Percentiles rank a stretch among this genome's conserved stretches.
These are phyloP conservation scores for Tapirus indicus DNA, from an alignment of 2,797 vertebrate genomes.

Conservation along the genomic window DNA sequence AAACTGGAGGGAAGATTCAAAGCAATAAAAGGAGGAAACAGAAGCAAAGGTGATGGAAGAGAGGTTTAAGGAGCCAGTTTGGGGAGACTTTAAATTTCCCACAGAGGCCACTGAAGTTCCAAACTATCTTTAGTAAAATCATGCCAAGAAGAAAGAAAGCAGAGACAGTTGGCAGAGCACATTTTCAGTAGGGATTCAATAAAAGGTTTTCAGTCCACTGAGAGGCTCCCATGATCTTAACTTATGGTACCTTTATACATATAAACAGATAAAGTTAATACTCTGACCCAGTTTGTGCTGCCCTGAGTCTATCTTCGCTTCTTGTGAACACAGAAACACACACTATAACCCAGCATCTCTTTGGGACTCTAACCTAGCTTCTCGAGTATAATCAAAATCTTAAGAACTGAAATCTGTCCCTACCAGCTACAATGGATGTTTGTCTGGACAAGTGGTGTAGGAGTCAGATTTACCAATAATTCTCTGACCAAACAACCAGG, in stretches of 20 bases:
- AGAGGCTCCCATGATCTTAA: not conserved
- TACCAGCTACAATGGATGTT: not conserved
- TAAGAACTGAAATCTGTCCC: not conserved
- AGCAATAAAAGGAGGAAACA: not conserved
- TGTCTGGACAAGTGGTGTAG: not conserved
- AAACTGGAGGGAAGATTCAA: not conserved
- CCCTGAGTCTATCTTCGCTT: not conserved
- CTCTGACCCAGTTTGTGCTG: not conserved
- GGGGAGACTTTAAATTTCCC: not conserved
- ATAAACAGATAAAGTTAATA: not conserved
- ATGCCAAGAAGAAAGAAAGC: not conserved
- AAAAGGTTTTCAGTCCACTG: not conserved
- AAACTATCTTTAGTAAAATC: not conserved
- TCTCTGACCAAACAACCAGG: not conserved
- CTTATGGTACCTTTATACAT: not conserved
- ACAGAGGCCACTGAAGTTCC: not conserved
- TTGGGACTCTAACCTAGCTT: too few species aligned
- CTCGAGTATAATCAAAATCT: too few species aligned
- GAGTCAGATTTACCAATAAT: not conserved
- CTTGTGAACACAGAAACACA: not conserved
- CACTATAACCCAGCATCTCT: not conserved
- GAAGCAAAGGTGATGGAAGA: not conserved
- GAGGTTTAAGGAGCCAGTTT: not conserved
- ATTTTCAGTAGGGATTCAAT: not conserved
- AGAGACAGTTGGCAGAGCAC: not conserved